Percentiles rank a stretch among this genome's conserved stretches.
phyloP scores from a whole-genome alignment of 2,113 vertebrate genomes.

The Chlamydotis undulata region DNA sequence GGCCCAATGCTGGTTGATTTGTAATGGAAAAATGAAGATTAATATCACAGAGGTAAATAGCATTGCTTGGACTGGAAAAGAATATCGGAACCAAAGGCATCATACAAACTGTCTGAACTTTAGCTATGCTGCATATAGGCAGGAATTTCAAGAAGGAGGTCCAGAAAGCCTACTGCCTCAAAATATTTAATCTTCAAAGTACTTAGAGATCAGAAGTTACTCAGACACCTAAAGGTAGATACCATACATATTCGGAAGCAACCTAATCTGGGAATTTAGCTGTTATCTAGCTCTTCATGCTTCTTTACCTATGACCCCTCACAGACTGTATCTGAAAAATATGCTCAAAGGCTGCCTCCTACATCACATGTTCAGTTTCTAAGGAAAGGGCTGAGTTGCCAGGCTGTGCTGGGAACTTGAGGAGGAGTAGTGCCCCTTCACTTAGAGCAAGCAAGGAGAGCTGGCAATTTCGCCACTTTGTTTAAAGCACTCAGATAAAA shows the following conservation, averaged over 20 bases:
- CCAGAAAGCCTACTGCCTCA: neutral
- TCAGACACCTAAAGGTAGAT: neutral
- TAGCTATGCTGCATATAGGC: neutral
- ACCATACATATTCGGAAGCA: neutral
- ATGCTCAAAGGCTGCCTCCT: neutral
- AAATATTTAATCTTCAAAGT: neutral
- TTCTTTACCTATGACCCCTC: neutral
- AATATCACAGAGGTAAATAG: neutral
- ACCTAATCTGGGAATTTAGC: neutral
- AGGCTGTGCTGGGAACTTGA: rapidly evolving
- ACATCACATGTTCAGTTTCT: neutral
- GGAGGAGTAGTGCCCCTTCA: neutral
- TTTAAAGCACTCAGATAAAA: neutral
- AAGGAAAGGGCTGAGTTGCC: neutral
- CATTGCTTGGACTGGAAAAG: neutral
- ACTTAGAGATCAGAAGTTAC: neutral
- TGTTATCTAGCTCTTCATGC: neutral
- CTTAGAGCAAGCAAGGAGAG: neutral
- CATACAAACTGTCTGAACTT: neutral
- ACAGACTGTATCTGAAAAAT: neutral
- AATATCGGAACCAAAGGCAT: neutral
- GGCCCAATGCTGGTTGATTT: neutral
- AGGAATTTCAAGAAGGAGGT: neutral
- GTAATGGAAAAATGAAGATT: neutral
- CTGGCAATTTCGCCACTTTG: neutral